These are phyloP conservation scores for Excalfactoria chinensis DNA, from an alignment of 2,113 vertebrate species.

Conservation along the genomic window DNA sequence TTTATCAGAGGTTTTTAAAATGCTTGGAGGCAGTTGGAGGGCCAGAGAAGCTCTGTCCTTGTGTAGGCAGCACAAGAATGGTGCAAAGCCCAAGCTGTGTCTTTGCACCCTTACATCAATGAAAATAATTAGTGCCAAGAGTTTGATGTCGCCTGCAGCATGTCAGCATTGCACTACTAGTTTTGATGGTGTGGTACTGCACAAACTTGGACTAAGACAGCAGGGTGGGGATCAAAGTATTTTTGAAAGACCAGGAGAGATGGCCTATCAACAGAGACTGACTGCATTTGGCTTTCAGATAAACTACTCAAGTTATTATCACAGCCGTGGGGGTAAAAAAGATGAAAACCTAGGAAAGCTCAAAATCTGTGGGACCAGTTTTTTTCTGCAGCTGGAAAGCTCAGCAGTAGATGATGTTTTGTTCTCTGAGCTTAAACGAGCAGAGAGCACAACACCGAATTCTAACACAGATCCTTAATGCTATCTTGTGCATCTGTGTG, in stretches of 20 bases:
- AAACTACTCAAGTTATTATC: not conserved
- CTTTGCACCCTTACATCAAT: not conserved
- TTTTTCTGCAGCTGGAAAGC: not conserved
- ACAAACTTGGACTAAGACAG: not conserved
- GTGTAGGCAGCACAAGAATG: accelerated
- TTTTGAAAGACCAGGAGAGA: not conserved
- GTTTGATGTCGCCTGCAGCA: not conserved
- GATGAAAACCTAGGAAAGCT: not conserved
- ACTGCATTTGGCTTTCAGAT: not conserved
- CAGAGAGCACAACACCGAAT: not conserved
- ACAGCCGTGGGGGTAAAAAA: not conserved
- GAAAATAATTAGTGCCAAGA: not conserved
- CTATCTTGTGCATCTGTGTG: not conserved
- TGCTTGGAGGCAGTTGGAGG: not conserved
- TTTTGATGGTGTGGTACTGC: not conserved
- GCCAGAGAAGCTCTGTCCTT: not conserved
- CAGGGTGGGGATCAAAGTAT: not conserved
- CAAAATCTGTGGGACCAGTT: not conserved
- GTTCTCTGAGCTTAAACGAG: not conserved
- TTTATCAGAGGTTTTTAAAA: conserved; percentile 17
- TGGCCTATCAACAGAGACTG: not conserved
- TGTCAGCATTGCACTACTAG: not conserved
- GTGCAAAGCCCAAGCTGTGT: not conserved
- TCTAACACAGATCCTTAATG: not conserved
- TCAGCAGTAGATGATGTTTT: not conserved